Evolutionary conservation across 2,888 invertebrate species (phyloP).

Genomic region (Drosophila ustulata): DNA sequence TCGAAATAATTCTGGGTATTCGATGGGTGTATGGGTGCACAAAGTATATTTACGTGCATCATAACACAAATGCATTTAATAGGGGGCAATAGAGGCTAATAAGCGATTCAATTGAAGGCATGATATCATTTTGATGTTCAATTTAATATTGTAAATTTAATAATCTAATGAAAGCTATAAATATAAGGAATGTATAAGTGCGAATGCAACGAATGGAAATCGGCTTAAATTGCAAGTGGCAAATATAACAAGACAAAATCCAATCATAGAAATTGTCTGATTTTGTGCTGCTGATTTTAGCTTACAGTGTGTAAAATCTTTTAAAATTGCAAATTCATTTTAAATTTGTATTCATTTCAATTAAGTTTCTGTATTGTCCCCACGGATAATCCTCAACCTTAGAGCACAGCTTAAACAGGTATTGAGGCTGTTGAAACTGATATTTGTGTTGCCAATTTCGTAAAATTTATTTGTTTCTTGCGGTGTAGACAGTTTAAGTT

Average conservation of each 20-base stretch:
- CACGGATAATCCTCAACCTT: neutral
- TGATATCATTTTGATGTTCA: slow-evolving; percentile 14
- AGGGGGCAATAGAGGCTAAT: neutral
- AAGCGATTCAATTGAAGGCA: neutral
- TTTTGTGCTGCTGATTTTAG: neutral
- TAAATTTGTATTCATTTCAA: neutral
- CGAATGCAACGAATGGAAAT: neutral
- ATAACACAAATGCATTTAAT: slow-evolving; percentile 2
- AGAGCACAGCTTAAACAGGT: neutral
- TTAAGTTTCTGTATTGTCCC: neutral
- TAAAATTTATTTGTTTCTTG: neutral
- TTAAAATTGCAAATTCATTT: neutral
- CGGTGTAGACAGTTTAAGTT: slow-evolving; percentile 18
- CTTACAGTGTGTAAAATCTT: neutral
- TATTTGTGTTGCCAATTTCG: slow-evolving; percentile 35
- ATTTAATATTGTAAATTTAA: neutral
- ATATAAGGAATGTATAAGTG: neutral
- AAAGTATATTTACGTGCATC: neutral
- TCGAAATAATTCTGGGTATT: too few species aligned
- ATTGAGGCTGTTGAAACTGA: slow-evolving; percentile 28
- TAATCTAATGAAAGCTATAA: neutral
- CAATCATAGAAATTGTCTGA: neutral
- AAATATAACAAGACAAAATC: neutral
- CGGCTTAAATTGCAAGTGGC: neutral
- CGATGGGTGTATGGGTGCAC: too few species aligned